Evolutionary conservation across 1,140 invertebrate species (phyloP).

Genomic region (Sarcophaga bullata): DNA sequence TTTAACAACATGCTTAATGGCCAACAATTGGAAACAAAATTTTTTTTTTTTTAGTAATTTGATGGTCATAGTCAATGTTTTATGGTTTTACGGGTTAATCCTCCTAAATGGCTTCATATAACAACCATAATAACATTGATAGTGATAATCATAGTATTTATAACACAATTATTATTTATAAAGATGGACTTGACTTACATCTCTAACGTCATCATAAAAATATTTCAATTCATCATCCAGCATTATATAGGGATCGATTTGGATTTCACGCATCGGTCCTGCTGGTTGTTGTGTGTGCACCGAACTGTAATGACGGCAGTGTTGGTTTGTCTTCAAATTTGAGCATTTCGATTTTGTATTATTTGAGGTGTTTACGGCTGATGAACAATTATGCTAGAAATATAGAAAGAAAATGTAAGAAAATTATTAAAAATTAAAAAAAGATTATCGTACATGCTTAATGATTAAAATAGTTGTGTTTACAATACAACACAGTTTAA

Average conservation of each 20-base stretch:
- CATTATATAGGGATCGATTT: slow-evolving; percentile 85
- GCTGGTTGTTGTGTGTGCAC: slow-evolving; percentile 76
- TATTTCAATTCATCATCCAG: slow-evolving; percentile 85
- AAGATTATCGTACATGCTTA: neutral
- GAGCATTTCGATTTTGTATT: slow-evolving; percentile 38
- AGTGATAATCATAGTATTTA: too few relatives aligned
- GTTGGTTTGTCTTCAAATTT: slow-evolving; percentile 44
- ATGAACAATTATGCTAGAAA: slow-evolving; percentile 41
- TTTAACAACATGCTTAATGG: neutral
- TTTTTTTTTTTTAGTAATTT: neutral
- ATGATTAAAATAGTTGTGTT: neutral
- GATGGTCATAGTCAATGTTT: slow-evolving; percentile 4
- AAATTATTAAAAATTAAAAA: slow-evolving; percentile 8
- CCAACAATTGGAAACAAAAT: neutral
- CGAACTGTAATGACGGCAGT: slow-evolving; percentile 68
- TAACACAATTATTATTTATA: neutral
- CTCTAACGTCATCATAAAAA: slow-evolving; percentile 83
- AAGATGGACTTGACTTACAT: slow-evolving; percentile 69
- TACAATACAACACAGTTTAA: too few relatives aligned
- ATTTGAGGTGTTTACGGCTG: slow-evolving; percentile 6
- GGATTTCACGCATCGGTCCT: slow-evolving; percentile 79
- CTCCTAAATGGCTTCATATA: too few relatives aligned
- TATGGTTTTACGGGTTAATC: neutral
- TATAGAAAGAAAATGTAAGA: slow-evolving; percentile 2
- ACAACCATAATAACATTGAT: too few relatives aligned